A percentile compares a stretch with the other conserved stretches of the same genome.
Conservation (phyloP, 2,797 vertebrate species). For the Synanceia verrucosa region DNA sequence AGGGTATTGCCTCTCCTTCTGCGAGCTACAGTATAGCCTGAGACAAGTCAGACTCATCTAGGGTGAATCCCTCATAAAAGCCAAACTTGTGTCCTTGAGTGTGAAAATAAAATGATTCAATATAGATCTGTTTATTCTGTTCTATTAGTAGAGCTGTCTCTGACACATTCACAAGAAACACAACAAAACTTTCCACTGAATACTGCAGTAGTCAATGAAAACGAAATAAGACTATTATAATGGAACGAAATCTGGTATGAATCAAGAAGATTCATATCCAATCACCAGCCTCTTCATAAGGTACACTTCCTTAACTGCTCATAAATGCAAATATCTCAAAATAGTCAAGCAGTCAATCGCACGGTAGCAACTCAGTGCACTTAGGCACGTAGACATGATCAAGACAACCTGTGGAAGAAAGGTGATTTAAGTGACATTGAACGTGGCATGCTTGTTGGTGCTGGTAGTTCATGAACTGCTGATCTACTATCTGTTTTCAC, state of each 20-base stretch:
- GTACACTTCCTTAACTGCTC: too few species aligned
- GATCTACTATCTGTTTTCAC: too few species aligned
- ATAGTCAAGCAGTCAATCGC: too few species aligned
- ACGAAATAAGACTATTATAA: not conserved
- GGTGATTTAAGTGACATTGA: too few species aligned
- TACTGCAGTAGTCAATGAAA: conserved; percentile 7
- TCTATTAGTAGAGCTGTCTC: conserved; percentile 26
- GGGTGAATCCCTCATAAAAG: conserved; percentile 27
- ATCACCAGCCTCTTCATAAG: too few species aligned
- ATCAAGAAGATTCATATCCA: too few species aligned
- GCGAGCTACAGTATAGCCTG: conserved; percentile 12
- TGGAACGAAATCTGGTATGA: conserved; percentile 2
- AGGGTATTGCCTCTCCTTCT: conserved; percentile 17
- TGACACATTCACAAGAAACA: conserved; percentile 36
- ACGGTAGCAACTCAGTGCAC: too few species aligned
- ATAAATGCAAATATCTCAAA: too few species aligned
- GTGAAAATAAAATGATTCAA: conserved; percentile 63
- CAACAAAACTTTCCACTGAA: conserved; percentile 30
- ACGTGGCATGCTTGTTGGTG: too few species aligned
- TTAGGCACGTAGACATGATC: too few species aligned
- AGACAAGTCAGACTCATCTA: conserved; percentile 28
- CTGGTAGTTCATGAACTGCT: too few species aligned
- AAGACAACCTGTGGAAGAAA: too few species aligned
- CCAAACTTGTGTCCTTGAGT: conserved; percentile 43
- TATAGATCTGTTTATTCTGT: conserved; percentile 54